phyloP scores from a whole-genome alignment of 2,888 invertebrate genomes.

The Cantharis rufa region DNA sequence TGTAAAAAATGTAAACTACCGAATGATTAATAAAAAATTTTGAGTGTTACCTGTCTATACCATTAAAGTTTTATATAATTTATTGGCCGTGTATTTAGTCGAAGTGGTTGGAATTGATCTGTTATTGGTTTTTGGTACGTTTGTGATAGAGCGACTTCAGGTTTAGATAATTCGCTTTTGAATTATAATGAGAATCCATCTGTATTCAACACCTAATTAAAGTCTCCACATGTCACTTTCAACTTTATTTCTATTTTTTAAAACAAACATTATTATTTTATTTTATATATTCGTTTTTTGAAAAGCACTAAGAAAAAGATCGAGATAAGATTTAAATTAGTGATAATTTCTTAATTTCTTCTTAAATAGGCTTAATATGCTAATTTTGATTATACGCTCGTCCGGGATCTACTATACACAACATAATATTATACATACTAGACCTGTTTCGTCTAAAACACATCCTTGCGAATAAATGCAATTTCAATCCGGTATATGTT shows the following conservation, averaged over 20 bases:
- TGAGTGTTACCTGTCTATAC: constrained; percentile 16
- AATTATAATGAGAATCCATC: constrained; percentile 35
- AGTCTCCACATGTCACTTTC: constrained; percentile 32
- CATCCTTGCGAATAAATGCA: background rate
- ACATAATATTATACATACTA: no score
- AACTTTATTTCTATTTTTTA: constrained; percentile 28
- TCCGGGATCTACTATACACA: background rate
- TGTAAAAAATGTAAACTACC: background rate
- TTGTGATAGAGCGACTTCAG: constrained; percentile 33
- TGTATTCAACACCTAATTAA: constrained; percentile 37
- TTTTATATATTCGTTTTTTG: constrained; percentile 20
- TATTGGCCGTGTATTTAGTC: constrained; percentile 31
- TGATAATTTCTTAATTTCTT: constrained; percentile 28
- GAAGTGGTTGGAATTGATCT: constrained; percentile 29
- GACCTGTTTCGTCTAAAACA: background rate
- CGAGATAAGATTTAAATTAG: constrained; percentile 26
- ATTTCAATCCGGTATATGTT: background rate
- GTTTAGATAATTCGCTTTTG: constrained; percentile 34
- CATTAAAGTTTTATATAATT: constrained; percentile 30
- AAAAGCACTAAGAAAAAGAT: constrained; percentile 23
- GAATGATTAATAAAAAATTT: constrained; percentile 5
- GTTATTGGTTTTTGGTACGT: constrained; percentile 32
- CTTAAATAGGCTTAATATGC: background rate
- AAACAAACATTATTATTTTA: constrained; percentile 22
- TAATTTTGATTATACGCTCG: background rate